Conservation (phyloP, 2,797 vertebrate species). For the Miichthys miiuy region DNA sequence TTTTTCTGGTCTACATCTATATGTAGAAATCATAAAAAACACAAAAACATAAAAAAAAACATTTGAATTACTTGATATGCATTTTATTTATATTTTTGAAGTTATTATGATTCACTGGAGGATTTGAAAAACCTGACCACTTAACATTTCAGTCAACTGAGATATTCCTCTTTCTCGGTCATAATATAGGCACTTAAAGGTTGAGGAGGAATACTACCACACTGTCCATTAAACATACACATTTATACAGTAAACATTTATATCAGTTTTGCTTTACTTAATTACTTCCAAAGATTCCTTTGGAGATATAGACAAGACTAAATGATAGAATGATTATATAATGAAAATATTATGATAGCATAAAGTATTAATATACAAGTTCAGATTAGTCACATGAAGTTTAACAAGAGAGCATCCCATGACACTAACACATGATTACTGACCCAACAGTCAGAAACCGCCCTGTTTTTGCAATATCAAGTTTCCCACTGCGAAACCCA, state of each 20-base stretch:
- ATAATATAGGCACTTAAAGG: slow-evolving; percentile 47
- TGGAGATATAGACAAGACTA: neutral
- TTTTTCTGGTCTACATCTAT: no score
- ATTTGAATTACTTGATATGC: no score
- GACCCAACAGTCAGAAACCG: neutral
- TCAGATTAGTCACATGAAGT: neutral
- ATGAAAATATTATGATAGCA: neutral
- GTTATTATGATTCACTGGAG: neutral
- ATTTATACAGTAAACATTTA: neutral
- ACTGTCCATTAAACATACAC: slow-evolving; percentile 1
- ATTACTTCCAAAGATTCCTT: neutral
- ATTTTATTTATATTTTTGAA: no score
- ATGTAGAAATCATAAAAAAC: no score
- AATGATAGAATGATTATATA: neutral
- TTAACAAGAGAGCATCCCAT: neutral
- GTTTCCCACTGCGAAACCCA: neutral
- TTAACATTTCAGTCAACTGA: slow-evolving; percentile 3
- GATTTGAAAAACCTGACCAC: neutral
- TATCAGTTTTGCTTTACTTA: neutral
- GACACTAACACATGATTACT: slow-evolving; percentile 13
- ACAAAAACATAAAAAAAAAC: no score
- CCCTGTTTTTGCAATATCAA: neutral
- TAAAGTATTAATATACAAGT: neutral
- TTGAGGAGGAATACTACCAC: neutral
- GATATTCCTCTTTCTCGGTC: slow-evolving; percentile 4